Conservation (phyloP, 2,888 invertebrate genomes). For the Morinoia aosen region DNA sequence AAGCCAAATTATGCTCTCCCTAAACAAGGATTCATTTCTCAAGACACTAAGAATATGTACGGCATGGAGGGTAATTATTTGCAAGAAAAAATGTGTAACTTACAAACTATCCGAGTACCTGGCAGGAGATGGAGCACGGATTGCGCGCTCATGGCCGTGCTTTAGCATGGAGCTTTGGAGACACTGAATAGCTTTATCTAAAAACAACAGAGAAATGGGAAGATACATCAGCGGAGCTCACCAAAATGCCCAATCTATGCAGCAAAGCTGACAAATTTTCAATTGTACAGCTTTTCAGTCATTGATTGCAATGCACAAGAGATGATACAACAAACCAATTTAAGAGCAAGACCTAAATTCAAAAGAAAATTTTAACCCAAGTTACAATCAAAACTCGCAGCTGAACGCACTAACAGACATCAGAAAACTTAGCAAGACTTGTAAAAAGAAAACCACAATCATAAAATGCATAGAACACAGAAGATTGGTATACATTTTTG, state of each 20-base stretch:
- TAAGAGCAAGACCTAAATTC: not conserved
- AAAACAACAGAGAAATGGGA: slow-evolving; percentile 68
- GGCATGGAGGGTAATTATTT: slow-evolving; percentile 9
- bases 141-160: slow-evolving; percentile 66
- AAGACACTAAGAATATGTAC: slow-evolving; percentile 2
- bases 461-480: not conserved
- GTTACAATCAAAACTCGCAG: not conserved
- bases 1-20: not conserved
- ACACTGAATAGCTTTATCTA: slow-evolving; percentile 68
- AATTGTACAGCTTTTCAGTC: slow-evolving; percentile 17
- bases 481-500: not conserved
- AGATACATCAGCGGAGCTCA: slow-evolving; percentile 65
- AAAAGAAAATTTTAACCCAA: not conserved
- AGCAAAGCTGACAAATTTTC: not conserved
- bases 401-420: not conserved
- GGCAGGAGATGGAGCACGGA: slow-evolving; percentile 67
- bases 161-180: slow-evolving; percentile 68
- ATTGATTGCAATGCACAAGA: not conserved
- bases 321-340: not conserved
- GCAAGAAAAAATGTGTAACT: slow-evolving; percentile 34
- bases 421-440: not conserved
- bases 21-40: not conserved
- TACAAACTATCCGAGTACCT: slow-evolving; percentile 63
- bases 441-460: not conserved
- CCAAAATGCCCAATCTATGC: slow-evolving; percentile 29